phyloP scores from a whole-genome alignment of 2,113 vertebrate genomes.

The Grus americana region DNA sequence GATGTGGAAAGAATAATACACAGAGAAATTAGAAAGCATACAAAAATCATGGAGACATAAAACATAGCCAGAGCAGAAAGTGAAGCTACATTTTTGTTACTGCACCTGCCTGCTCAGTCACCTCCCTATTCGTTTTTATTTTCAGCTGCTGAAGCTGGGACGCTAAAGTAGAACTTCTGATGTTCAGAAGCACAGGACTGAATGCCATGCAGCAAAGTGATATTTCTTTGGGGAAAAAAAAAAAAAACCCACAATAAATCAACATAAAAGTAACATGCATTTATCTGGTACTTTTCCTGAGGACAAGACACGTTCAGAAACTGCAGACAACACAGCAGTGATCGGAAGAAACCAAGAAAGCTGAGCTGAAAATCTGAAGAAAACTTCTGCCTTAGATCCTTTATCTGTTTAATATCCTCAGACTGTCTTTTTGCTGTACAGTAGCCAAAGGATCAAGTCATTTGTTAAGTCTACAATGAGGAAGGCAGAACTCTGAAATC shows the following conservation, averaged over 20 bases:
- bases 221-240: neutral
- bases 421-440: neutral
- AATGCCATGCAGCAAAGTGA: neutral
- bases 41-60: neutral
- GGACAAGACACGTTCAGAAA: neutral
- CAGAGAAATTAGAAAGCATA: neutral
- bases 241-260: neutral
- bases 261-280: neutral
- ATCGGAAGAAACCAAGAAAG: neutral
- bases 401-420: neutral
- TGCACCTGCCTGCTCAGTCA: neutral
- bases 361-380: neutral
- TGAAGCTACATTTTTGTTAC: neutral
- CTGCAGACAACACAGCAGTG: neutral
- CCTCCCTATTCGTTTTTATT: neutral
- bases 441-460: neutral
- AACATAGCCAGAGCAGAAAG: neutral
- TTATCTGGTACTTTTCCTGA: neutral
- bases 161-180: neutral
- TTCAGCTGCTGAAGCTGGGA: neutral
- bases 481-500: neutral
- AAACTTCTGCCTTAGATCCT: neutral
- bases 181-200: neutral
- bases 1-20: neutral
- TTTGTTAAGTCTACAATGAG: neutral